Evolutionary conservation across 2,888 invertebrate genomes (phyloP).

Genomic region (Lycophotia porphyrea): DNA sequence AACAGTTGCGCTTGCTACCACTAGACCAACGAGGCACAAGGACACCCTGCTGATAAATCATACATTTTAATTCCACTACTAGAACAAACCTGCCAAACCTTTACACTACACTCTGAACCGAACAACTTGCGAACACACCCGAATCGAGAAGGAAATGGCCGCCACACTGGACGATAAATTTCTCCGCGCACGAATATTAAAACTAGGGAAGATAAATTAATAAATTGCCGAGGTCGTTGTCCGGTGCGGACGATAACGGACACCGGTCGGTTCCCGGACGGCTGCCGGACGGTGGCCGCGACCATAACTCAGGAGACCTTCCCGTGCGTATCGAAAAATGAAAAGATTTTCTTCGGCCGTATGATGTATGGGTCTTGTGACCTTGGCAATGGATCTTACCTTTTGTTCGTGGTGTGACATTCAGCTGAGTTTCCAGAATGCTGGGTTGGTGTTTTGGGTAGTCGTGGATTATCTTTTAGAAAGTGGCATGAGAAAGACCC

Average conservation of each 20-base stretch:
- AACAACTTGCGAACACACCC: conserved; percentile 28
- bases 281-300: conserved; percentile 34
- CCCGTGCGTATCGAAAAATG: conserved; percentile 61
- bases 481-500: background rate
- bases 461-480: background rate
- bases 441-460: background rate
- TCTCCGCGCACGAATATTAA: conserved; percentile 59
- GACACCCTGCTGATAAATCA: no score
- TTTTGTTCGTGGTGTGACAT: conserved; percentile 12
- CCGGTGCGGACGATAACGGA: conserved; percentile 61
- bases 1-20: no score
- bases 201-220: conserved; percentile 64
- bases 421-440: background rate
- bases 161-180: conserved; percentile 57
- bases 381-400: conserved; percentile 43
- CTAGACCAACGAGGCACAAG: no score
- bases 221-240: conserved; percentile 63
- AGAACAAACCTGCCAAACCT: background rate
- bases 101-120: background rate
- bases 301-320: conserved; percentile 60
- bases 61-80: background rate
- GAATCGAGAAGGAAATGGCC: conserved; percentile 46
- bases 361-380: conserved; percentile 38
- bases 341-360: conserved; percentile 52
- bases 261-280: conserved; percentile 39